Base-by-base conservation (phyloP, 2,113 vertebrate genomes). In the Chunga burmeisteri region DNA sequence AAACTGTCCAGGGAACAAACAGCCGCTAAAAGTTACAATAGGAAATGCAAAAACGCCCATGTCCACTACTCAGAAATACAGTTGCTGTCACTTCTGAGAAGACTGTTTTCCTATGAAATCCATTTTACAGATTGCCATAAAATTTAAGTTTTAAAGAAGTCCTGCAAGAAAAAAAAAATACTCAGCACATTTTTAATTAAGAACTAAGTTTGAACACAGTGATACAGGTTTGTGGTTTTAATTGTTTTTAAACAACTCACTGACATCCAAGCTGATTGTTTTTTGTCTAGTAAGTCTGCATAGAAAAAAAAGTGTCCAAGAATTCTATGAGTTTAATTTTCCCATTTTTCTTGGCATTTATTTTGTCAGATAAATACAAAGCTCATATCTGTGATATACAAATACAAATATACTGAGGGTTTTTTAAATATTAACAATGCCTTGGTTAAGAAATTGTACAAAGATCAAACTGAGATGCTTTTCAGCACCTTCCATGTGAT, bases 1-100 rank as follows among this genome's bases (percentile, higher is more conserved):
- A 97, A 94, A 97, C n/a, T 71, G 71, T 86, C 85, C 67, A 78
- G 86, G 86, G 91, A 97, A 94, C 81, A 96, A 96, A 96, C 29
- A 96, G 66, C n/a, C 86, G 95, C 87, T 89, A 85, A 91, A 96
- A 93, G 65, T 66, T 92, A 96, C 3, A 9, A 93, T 84, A 96
- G 44, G 15, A 94, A 97, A 97, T 61, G 36, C 93, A 87, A 96
- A 96, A 96, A 95, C 32, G 68, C 46, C 77, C 18, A 27, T 29
- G 30, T 72, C 58, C 67, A 90, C 61, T 90, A 74, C 70, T 87
- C 67, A 88, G 94, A 88, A 93, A 86, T 36, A 85, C 23, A 92
- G 74, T 72, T n/a, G 19, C 70, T 87, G 94, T n/a, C 82, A 95
- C 59, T 94, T 85, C 56, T 9, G 14, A 93, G 81, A 36, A 80